Base-by-base conservation (phyloP, 2,797 vertebrate genomes). In the Eutrigla gurnardus region DNA sequence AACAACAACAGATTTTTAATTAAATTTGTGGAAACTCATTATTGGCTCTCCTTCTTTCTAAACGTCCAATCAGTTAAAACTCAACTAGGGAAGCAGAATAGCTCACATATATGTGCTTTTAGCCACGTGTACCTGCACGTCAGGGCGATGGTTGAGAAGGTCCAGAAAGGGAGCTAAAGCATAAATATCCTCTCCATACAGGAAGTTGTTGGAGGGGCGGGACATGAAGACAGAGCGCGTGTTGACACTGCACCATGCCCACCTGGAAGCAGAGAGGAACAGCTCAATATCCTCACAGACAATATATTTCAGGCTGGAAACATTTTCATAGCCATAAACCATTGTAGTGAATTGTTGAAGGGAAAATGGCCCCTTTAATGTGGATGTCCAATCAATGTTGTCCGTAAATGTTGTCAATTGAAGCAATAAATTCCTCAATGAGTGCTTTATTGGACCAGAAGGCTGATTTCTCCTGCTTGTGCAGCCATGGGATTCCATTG, bases 231-330 rank as follows among this genome's bases (percentile, higher is more conserved):
- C 94, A 0, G 97, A 96, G 73, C 98, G 96, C 2, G 98, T 99
- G 89, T 99, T 99, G 59, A 99, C 55, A 0, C 96, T 96, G 73
- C 96, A 98, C 97, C 97, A 99, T 6, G 98, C 98, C 98, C 98
- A 99, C 67, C 93, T 93, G 72, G 11, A 42, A 7, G 33, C 75
- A 0, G 18, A 37, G 6, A 8, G 11, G 17, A 7, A 60, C 37
- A 11, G 2, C 3, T 53, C 6, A 14, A 12, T 8, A 36, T 57
- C 3, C 10, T 15, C 37, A 61, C 3, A n/a, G 37, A 60, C 3
- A 36, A 47, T 5, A n/a, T 1, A n/a, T 5, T 6, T 33, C 13
- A 5, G 43, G 13, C 39, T 12, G n/a, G 4, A 8, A 45, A 25
- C 10, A 17, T 61, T 45, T 46, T 17, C 2, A 58, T 17, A n/a